A percentile compares a stretch with the other conserved stretches of the same genome.
phyloP scores from a whole-genome alignment of 53 echinoderm and acorn worm species.

The Henricia sp. region DNA sequence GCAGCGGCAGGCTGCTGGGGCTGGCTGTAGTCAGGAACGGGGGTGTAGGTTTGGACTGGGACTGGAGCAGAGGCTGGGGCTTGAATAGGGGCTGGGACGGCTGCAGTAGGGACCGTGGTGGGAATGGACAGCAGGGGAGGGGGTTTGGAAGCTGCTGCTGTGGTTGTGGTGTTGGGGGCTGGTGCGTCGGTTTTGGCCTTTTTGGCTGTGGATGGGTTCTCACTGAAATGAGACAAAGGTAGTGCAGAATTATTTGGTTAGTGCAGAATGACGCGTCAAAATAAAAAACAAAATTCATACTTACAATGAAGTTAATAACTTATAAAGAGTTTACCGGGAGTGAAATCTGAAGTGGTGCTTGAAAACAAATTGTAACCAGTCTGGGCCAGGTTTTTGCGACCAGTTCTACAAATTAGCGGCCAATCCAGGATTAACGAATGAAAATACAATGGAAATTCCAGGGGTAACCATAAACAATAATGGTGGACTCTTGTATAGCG shows the following conservation, averaged over 20 bases:
- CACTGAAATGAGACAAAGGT: neutral
- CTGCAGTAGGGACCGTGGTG: neutral
- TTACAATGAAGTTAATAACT: neutral
- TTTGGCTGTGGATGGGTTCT: conserved; percentile 19
- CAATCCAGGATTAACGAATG: too few species aligned
- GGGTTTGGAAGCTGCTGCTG: neutral
- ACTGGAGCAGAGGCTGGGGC: conserved; percentile 3
- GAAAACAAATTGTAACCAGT: too few species aligned
- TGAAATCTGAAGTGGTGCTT: too few species aligned
- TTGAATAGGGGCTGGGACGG: too few species aligned
- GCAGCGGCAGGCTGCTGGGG: neutral
- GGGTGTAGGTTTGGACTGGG: neutral
- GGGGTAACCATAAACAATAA: too few species aligned
- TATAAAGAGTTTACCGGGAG: neutral
- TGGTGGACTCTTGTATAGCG: too few species aligned
- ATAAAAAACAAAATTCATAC: neutral
- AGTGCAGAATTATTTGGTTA: neutral
- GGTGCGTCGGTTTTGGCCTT: conserved; percentile 31
- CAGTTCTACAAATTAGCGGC: too few species aligned
- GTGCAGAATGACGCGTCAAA: neutral
- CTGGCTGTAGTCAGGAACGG: conserved; percentile 11
- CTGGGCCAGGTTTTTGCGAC: too few species aligned
- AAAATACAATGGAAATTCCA: too few species aligned
- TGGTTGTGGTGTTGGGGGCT: neutral
- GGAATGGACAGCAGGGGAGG: neutral